phyloP scores from a whole-genome alignment of 2,113 vertebrate genomes.

The Gymnorhina tibicen region DNA sequence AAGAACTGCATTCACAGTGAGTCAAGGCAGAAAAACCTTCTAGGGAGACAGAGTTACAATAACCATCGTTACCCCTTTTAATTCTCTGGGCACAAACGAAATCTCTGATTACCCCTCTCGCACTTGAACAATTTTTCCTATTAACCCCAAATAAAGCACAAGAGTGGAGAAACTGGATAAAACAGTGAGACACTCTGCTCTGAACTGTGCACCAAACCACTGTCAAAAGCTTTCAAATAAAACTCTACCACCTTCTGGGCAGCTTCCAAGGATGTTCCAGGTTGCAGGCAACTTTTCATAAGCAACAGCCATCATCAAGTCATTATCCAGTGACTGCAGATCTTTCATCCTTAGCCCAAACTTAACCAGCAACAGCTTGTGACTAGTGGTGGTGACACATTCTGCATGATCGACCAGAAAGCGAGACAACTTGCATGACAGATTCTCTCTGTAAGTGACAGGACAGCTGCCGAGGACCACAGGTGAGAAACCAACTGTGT shows the following conservation, averaged over 20 bases:
- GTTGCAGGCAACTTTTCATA: constrained; percentile 74
- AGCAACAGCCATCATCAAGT: constrained; percentile 74
- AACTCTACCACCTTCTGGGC: constrained; percentile 62
- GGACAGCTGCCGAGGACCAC: constrained; percentile 65
- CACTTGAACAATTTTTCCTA: neutral
- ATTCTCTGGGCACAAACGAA: neutral
- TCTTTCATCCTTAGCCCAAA: constrained; percentile 65
- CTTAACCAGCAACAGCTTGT: constrained; percentile 73
- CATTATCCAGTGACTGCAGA: constrained; percentile 71
- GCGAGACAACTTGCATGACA: constrained; percentile 75
- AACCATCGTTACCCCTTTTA: neutral
- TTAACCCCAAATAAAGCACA: neutral
- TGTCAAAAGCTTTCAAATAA: neutral
- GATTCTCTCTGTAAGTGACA: constrained; percentile 75
- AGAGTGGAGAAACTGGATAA: neutral
- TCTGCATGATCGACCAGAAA: constrained; percentile 70
- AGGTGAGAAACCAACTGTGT: constrained; percentile 51
- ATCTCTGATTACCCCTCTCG: neutral
- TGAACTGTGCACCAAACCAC: neutral
- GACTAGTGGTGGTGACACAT: constrained; percentile 65
- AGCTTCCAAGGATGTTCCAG: constrained; percentile 74
- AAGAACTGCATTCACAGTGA: neutral
- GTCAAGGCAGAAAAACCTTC: neutral
- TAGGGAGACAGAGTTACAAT: neutral
- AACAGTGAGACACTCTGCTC: neutral